A percentile compares a stretch with the other conserved stretches of the same genome.
Conservation (phyloP, 2,888 invertebrate genomes). For the Serrognathus titanus region DNA sequence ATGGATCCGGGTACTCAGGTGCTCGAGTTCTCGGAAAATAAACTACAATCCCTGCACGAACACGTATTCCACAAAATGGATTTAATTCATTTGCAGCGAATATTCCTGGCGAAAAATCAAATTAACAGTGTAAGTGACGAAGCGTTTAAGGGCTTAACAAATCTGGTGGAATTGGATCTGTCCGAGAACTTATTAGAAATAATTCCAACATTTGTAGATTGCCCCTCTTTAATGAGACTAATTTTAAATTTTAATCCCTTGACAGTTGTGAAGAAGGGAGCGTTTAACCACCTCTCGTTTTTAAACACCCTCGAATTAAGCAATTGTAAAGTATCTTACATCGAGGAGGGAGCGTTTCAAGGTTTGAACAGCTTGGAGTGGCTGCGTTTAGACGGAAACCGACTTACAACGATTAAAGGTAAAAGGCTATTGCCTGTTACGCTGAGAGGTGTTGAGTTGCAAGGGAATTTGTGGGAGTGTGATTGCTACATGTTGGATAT, state of each 20-base stretch:
- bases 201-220: conserved; percentile 77
- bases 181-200: conserved; percentile 75
- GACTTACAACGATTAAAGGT: conserved; percentile 68
- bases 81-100: conserved; percentile 81
- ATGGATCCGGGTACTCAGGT: conserved; percentile 85
- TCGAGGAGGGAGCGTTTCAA: conserved; percentile 77
- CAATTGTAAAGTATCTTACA: conserved; percentile 71
- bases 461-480: conserved; percentile 86
- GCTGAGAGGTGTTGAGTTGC: conserved; percentile 75
- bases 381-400: conserved; percentile 80
- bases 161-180: conserved; percentile 84
- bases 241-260: conserved; percentile 81
- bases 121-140: conserved; percentile 74
- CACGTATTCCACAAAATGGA: conserved; percentile 77
- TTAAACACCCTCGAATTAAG: conserved; percentile 79
- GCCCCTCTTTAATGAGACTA: conserved; percentile 79
- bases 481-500: conserved; percentile 78
- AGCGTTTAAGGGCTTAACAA: conserved; percentile 80
- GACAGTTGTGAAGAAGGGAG: conserved; percentile 63
- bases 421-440: conserved; percentile 69
- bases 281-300: conserved; percentile 71
- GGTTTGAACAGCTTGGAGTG: conserved; percentile 80
- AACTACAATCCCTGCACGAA: conserved; percentile 71
- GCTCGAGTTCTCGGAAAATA: conserved; percentile 79
- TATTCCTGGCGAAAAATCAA: conserved; percentile 76